phyloP scores from a whole-genome alignment of 2,113 vertebrate genomes.

The Chamaea fasciata region DNA sequence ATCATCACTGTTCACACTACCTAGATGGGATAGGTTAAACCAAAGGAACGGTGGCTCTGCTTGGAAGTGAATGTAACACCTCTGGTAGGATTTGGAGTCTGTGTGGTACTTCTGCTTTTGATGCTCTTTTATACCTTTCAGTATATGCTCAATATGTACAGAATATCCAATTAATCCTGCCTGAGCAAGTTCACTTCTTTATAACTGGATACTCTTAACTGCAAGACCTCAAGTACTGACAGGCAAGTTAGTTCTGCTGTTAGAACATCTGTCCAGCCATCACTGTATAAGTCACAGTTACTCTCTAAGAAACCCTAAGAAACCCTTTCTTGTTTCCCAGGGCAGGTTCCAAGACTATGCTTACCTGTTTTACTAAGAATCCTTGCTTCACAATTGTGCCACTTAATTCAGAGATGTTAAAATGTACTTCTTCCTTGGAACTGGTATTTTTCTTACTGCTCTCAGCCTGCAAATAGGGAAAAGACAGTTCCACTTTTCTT shows the following conservation, averaged over 20 bases:
- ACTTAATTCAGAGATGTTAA: constrained; percentile 83
- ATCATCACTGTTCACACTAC: not conserved
- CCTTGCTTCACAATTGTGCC: constrained; percentile 89
- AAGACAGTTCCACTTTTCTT: not conserved
- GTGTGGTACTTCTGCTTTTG: not conserved
- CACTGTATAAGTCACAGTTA: not conserved
- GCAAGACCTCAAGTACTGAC: not conserved
- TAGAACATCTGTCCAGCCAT: not conserved
- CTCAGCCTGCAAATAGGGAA: constrained; percentile 75
- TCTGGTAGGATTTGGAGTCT: not conserved
- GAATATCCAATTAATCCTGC: not conserved
- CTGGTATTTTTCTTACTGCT: constrained; percentile 78
- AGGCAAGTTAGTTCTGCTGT: not conserved
- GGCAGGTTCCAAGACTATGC: not conserved
- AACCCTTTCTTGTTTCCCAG: not conserved
- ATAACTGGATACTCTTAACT: not conserved
- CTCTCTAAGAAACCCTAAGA: not conserved
- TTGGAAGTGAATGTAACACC: not conserved
- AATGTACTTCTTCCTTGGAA: constrained; percentile 78
- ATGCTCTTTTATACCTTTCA: not conserved
- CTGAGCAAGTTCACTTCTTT: not conserved
- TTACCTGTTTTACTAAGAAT: constrained; percentile 92
- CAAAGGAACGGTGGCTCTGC: not conserved
- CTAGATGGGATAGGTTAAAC: not conserved
- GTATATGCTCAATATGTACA: not conserved